phyloP scores from a whole-genome alignment of 2,888 invertebrate genomes.

The Colostygia pectinataria region DNA sequence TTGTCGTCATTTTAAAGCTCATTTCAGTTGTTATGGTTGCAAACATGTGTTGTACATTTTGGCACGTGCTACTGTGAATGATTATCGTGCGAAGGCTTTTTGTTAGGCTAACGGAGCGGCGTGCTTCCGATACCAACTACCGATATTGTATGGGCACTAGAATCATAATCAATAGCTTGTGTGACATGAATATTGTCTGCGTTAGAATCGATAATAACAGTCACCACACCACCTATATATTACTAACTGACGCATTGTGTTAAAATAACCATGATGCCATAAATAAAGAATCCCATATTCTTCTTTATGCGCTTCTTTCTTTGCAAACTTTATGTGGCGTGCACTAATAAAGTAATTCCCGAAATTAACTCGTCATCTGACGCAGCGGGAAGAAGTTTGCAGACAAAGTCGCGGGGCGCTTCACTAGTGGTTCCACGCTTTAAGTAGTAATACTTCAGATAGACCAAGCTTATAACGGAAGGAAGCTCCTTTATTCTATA shows the following conservation, averaged over 20 bases:
- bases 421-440: too few relatives aligned
- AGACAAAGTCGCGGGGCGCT: too few relatives aligned
- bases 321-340: too few relatives aligned
- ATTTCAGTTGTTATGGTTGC: conserved; percentile 9
- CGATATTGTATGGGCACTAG: conserved; percentile 45
- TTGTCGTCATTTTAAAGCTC: conserved; percentile 4
- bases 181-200: conserved; percentile 53
- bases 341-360: too few relatives aligned
- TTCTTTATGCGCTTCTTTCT: too few relatives aligned
- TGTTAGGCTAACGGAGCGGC: conserved; percentile 38
- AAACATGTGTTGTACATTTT: conserved; percentile 25
- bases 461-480: neutral
- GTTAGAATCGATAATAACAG: conserved; percentile 36
- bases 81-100: conserved; percentile 39
- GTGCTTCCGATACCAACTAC: conserved; percentile 41
- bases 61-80: conserved; percentile 28
- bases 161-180: conserved; percentile 54
- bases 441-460: too few relatives aligned
- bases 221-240: conserved; percentile 12
- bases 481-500: neutral
- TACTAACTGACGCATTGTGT: conserved; percentile 26
- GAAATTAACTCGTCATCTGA: too few relatives aligned
- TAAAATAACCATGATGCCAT: conserved; percentile 28
- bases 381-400: too few relatives aligned
- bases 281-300: too few relatives aligned